phyloP scores from a whole-genome alignment of 2,797 vertebrate genomes.

The Taeniopygia guttata region DNA sequence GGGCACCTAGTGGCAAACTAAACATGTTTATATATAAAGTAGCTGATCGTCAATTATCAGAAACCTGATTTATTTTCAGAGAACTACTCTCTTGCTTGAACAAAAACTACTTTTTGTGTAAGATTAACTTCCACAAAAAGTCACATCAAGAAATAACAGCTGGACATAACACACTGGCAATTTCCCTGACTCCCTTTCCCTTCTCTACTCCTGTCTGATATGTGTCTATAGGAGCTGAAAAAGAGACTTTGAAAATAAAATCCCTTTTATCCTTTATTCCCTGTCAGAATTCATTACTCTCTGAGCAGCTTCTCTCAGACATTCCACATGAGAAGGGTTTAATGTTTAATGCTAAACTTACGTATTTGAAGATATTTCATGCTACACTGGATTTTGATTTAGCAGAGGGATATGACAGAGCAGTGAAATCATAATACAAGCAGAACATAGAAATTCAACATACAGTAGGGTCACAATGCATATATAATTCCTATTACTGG shows the following conservation, averaged over 20 bases:
- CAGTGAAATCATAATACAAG: neutral
- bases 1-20: conserved; percentile 67
- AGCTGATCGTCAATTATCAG: neutral
- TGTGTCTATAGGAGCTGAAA: neutral
- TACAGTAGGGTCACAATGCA: neutral
- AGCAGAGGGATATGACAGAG: neutral
- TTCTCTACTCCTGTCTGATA: neutral
- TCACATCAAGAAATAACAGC: neutral
- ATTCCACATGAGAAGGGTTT: neutral
- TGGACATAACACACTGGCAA: neutral
- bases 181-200: neutral
- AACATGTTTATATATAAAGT: neutral
- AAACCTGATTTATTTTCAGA: neutral
- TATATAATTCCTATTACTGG: neutral
- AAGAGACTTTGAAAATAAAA: neutral
- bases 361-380: neutral
- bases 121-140: neutral
- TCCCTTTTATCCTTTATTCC: neutral
- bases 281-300: neutral
- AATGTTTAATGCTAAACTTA: neutral
- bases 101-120: neutral
- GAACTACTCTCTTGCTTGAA: neutral
- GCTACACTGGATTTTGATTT: neutral
- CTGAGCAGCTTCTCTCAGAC: neutral
- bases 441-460: neutral